These are phyloP conservation scores for Morpho helenor DNA, from an alignment of 2,888 invertebrate genomes.

Conservation along the genomic window DNA sequence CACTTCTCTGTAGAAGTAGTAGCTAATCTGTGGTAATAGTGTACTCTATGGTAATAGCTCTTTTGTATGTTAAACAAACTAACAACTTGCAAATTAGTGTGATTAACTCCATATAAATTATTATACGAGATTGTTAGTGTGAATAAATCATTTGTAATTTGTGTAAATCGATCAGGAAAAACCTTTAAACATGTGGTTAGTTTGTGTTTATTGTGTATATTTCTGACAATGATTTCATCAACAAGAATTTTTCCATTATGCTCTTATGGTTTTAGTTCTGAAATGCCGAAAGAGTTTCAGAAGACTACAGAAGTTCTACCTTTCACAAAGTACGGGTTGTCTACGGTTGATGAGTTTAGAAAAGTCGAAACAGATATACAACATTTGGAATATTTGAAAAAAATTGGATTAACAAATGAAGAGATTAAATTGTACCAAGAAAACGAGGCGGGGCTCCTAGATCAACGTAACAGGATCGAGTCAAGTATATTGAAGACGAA, in stretches of 20 bases:
- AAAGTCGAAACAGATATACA: conserved; percentile 54
- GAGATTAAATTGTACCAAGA: conserved; percentile 74
- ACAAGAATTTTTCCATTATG: too few species aligned
- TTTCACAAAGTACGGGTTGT: conserved; percentile 62
- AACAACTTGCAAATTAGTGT: too few species aligned
- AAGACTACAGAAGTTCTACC: conserved; percentile 62
- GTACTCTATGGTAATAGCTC: not conserved
- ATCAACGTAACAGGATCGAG: conserved; percentile 51
- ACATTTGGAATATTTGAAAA: conserved; percentile 64
- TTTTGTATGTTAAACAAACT: not conserved
- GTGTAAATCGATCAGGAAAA: too few species aligned
- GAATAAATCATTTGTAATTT: too few species aligned
- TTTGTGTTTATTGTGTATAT: too few species aligned
- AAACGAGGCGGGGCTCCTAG: conserved; percentile 55
- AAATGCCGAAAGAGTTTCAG: conserved; percentile 62
- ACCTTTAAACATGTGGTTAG: too few species aligned
- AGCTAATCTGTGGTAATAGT: not conserved
- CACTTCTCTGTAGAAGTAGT: not conserved
- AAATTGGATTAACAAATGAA: conserved; percentile 63
- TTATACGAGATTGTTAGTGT: too few species aligned
- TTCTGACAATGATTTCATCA: too few species aligned
- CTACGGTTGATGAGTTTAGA: conserved; percentile 61
- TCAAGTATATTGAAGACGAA: conserved; percentile 47
- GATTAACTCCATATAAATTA: too few species aligned
- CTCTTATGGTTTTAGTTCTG: conserved; percentile 44